Percentiles rank a stretch among this genome's conserved stretches.
Conservation (phyloP, 2,797 vertebrate species). For the Melanotaenia maccullochi region DNA sequence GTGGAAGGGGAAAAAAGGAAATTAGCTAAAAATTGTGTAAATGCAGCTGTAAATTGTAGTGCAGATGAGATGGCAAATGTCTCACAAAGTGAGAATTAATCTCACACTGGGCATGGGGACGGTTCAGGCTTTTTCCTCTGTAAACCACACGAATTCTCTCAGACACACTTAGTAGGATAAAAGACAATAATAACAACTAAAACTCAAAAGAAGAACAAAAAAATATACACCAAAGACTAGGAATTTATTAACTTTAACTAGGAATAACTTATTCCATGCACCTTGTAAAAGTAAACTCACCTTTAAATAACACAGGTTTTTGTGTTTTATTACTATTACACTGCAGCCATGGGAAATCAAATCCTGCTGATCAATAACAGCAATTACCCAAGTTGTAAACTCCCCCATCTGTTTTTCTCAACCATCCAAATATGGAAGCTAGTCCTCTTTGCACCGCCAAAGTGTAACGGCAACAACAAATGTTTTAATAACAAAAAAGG, state of each 20-base stretch:
- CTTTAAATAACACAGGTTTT: slow-evolving; percentile 15
- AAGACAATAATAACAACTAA: neutral
- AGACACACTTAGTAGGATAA: neutral
- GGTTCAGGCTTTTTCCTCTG: no score
- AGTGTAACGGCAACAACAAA: neutral
- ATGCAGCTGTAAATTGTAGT: neutral
- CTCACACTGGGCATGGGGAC: neutral
- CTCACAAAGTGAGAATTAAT: neutral
- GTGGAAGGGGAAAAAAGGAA: neutral
- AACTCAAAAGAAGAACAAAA: neutral
- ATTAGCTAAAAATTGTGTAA: neutral
- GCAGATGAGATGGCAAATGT: neutral
- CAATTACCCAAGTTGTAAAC: slow-evolving; percentile 8
- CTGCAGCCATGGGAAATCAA: slow-evolving; percentile 18
- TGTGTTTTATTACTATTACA: slow-evolving; percentile 11
- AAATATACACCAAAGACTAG: neutral
- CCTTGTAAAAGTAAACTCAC: neutral
- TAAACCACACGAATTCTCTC: neutral
- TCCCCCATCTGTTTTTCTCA: neutral
- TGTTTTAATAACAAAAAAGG: neutral
- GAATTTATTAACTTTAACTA: slow-evolving; percentile 15
- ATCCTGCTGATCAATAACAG: slow-evolving; percentile 14
- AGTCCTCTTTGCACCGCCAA: neutral
- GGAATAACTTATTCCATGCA: neutral
- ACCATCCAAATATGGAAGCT: neutral